A percentile compares a stretch with the other conserved stretches of the same genome.
These are phyloP conservation scores for Peromyscus melanophrys DNA, from an alignment of 2,797 vertebrate genomes.

Conservation along the genomic window DNA sequence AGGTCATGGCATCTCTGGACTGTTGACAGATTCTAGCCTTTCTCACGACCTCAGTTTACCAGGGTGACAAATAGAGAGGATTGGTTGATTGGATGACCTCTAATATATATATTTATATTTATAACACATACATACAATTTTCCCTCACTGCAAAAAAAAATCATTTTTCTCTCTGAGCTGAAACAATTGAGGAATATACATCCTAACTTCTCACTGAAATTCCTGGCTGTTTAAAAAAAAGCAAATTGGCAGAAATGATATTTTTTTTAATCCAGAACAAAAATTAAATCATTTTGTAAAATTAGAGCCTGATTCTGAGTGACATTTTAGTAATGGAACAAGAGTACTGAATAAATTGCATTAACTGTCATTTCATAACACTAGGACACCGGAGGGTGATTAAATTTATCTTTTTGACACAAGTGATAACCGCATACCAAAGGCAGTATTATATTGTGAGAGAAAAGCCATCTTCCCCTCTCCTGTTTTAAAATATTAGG, in stretches of 20 bases:
- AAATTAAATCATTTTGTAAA: constrained; percentile 74
- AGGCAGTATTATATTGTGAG: constrained; percentile 2
- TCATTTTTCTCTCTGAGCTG: not conserved
- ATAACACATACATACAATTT: not conserved
- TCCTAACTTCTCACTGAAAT: constrained; percentile 59
- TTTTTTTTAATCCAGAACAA: constrained; percentile 67
- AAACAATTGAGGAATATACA: constrained; percentile 49
- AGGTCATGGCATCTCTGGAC: not conserved
- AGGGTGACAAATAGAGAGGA: not conserved
- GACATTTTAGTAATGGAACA: constrained; percentile 75
- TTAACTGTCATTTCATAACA: constrained; percentile 75
- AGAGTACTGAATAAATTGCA: constrained; percentile 67
- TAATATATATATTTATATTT: not conserved
- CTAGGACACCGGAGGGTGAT: constrained; percentile 63
- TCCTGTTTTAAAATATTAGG: constrained; percentile 54
- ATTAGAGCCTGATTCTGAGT: constrained; percentile 68
- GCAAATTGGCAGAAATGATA: constrained; percentile 54
- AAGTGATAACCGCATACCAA: constrained; percentile 51
- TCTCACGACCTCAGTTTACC: not conserved
- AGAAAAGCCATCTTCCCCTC: constrained; percentile 38
- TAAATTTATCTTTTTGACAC: constrained; percentile 72
- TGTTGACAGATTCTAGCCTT: not conserved
- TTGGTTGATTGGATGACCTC: not conserved
- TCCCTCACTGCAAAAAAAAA: not conserved
- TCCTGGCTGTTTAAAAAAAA: not conserved